Conservation (phyloP, 2,888 invertebrate genomes). For the Brenthis ino region DNA sequence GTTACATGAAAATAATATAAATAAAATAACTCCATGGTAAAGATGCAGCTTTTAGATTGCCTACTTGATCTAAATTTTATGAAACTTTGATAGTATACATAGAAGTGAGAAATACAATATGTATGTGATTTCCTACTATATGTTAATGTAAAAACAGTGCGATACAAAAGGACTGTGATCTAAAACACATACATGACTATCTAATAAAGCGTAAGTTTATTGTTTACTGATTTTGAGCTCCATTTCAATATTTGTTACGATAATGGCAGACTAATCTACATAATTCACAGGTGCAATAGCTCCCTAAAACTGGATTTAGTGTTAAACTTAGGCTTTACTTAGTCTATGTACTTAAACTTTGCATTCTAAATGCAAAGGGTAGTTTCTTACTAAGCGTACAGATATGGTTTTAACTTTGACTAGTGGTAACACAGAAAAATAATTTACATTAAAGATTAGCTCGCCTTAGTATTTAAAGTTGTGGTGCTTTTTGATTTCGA, state of each 20-base stretch:
- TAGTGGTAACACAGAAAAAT: constrained; percentile 57
- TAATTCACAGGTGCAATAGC: constrained; percentile 43
- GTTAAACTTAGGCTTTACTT: constrained; percentile 36
- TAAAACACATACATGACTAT: constrained; percentile 36
- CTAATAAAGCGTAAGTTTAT: constrained; percentile 79
- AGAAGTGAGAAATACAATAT: not conserved
- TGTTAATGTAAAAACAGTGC: constrained; percentile 53
- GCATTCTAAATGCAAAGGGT: constrained; percentile 51
- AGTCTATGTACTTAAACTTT: constrained; percentile 26
- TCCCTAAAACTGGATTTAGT: constrained; percentile 23
- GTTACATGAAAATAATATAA: too few species aligned
- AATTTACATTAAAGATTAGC: constrained; percentile 61
- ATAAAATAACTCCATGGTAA: too few species aligned
- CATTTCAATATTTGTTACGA: constrained; percentile 35
- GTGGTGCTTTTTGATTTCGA: constrained; percentile 71
- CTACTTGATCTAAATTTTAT: not conserved
- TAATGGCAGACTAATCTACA: constrained; percentile 35
- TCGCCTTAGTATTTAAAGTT: constrained; percentile 65
- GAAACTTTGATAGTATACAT: not conserved
- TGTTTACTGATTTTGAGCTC: constrained; percentile 67
- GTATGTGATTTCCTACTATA: not conserved
- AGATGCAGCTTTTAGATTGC: not conserved
- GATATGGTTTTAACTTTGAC: constrained; percentile 76
- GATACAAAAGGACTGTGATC: constrained; percentile 54
- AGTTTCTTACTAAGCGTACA: constrained; percentile 51